Conservation (phyloP, 2,113 vertebrate genomes). For the Crotalus tigris region DNA sequence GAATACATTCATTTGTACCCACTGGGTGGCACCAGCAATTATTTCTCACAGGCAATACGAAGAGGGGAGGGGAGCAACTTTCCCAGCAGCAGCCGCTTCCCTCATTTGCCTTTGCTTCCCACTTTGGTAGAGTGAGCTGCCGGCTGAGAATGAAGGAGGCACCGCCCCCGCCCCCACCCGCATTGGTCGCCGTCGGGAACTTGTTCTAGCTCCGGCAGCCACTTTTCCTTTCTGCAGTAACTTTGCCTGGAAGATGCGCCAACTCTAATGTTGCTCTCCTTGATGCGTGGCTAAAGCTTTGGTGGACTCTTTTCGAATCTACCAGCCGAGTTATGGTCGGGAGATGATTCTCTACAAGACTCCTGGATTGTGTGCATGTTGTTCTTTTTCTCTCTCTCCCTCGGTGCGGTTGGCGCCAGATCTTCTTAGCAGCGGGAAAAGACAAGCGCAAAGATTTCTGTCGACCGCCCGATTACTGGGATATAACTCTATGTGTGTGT, state of each 20-base stretch:
- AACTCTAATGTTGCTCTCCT: not conserved
- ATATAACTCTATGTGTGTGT: not conserved
- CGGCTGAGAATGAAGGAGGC: not conserved
- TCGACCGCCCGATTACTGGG: not conserved
- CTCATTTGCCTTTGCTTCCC: not conserved
- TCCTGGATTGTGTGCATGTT: not conserved
- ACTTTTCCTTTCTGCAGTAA: not conserved
- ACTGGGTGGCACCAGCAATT: conserved; percentile 25
- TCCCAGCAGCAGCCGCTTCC: not conserved
- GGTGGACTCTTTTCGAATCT: no score
- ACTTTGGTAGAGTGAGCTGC: not conserved
- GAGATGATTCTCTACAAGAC: not conserved
- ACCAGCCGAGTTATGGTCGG: not conserved
- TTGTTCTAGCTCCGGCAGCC: not conserved
- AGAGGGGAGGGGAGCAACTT: not conserved
- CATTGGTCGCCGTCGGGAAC: not conserved
- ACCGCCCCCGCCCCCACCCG: no score
- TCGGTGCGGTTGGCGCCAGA: not conserved
- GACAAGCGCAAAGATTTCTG: not conserved
- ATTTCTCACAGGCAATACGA: not conserved
- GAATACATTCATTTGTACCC: not conserved
- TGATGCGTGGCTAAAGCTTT: not conserved
- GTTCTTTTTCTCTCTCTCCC: not conserved
- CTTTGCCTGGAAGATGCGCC: not conserved
- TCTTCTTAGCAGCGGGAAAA: not conserved